Conservation (phyloP, 1,140 invertebrate genomes). For the Campoletis sonorensis region DNA sequence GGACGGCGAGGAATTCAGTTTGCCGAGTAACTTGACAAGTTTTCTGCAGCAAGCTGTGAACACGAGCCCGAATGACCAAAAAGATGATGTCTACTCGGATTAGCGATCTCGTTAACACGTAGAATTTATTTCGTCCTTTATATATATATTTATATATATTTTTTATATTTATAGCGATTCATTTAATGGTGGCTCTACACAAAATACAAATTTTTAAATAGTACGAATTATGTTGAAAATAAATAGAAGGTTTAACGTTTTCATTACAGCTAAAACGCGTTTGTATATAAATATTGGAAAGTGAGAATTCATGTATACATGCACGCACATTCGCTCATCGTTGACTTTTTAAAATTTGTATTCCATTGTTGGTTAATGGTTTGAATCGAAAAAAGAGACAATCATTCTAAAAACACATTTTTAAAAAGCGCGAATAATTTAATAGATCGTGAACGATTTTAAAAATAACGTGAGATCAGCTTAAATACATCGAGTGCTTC, state of each 20-base stretch:
- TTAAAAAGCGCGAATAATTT: neutral
- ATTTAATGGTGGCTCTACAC: slow-evolving; percentile 14
- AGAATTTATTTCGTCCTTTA: neutral
- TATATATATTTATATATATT: slow-evolving; percentile 6
- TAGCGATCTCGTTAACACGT: neutral
- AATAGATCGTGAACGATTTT: neutral
- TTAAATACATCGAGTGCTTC: slow-evolving; percentile 17
- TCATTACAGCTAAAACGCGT: neutral
- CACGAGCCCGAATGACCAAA: neutral
- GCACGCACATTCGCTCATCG: too few relatives aligned
- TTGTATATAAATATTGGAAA: neutral
- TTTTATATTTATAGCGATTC: neutral
- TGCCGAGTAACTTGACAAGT: slow-evolving; percentile 24
- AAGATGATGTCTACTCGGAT: neutral
- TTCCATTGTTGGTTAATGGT: too few relatives aligned
- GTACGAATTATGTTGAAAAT: slow-evolving; percentile 1
- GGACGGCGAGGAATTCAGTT: slow-evolving; percentile 39
- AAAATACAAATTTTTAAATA: slow-evolving; percentile 38
- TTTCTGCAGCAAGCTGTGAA: slow-evolving; percentile 31
- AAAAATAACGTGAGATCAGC: neutral
- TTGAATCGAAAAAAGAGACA: neutral
- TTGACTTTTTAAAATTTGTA: too few relatives aligned
- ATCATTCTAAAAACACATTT: neutral
- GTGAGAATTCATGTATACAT: too few relatives aligned
- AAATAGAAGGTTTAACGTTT: neutral